A percentile compares a stretch with the other conserved stretches of the same genome.
These are phyloP conservation scores for Danio rerio DNA, from an alignment of 2,113 vertebrate species.

Conservation along the genomic window DNA sequence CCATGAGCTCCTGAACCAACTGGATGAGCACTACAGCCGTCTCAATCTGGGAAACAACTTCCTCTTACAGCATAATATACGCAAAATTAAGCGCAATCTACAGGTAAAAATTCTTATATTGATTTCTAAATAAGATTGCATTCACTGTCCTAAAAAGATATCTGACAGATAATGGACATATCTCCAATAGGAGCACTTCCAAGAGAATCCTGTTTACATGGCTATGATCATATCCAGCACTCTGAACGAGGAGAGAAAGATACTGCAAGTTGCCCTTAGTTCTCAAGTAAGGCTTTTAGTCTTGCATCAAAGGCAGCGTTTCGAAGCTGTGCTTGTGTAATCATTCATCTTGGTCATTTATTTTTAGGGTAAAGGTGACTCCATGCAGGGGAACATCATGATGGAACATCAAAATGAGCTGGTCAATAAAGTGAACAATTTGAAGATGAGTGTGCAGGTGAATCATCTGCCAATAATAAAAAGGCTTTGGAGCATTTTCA, in stretches of 20 bases:
- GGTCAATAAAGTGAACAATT: slow-evolving; percentile 77
- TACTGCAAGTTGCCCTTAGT: slow-evolving; percentile 75
- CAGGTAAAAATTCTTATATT: slow-evolving; percentile 73
- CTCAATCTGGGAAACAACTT: slow-evolving; percentile 85
- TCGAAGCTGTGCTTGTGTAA: not conserved
- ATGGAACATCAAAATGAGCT: slow-evolving; percentile 81
- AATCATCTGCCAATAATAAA: slow-evolving; percentile 45
- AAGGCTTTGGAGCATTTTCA: too few relatives aligned
- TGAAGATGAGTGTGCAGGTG: slow-evolving; percentile 83
- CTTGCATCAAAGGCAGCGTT: not conserved
- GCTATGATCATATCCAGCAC: slow-evolving; percentile 84
- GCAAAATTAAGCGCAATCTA: slow-evolving; percentile 84
- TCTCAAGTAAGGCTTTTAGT: slow-evolving; percentile 60
- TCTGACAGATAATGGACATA: not conserved
- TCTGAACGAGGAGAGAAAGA: slow-evolving; percentile 86
- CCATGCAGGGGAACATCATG: slow-evolving; percentile 70
- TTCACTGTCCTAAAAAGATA: not conserved
- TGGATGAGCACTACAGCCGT: slow-evolving; percentile 85
- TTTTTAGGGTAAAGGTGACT: slow-evolving; percentile 76
- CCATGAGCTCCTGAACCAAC: slow-evolving; percentile 79
- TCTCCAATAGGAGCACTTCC: slow-evolving; percentile 79
- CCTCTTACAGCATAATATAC: slow-evolving; percentile 87
- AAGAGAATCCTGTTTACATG: slow-evolving; percentile 83
- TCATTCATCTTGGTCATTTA: not conserved
- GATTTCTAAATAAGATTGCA: not conserved